Conservation (phyloP, 2,797 vertebrate species). For the Amblyraja radiata region DNA sequence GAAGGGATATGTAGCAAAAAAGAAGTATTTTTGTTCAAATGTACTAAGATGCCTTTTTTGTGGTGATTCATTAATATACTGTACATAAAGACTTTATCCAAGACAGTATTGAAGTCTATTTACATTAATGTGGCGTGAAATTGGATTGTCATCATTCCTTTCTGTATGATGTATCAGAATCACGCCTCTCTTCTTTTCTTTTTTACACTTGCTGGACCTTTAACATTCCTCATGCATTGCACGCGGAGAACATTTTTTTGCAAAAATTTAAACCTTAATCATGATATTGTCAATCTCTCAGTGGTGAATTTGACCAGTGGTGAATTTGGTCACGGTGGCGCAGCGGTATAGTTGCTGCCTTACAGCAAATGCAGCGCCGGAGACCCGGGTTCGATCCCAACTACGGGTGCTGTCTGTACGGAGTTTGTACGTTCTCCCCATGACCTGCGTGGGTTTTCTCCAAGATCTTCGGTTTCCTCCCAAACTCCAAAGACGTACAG, state of each 20-base stretch:
- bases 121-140: conserved; percentile 53
- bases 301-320: neutral
- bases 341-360: no score
- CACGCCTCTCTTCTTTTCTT: neutral
- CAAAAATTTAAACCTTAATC: conserved; percentile 28
- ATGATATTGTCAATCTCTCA: conserved; percentile 3
- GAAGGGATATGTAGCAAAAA: neutral
- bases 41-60: neutral
- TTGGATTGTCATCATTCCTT: conserved; percentile 44
- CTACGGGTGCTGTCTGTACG: no score
- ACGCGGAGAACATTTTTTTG: neutral
- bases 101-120: conserved; percentile 39
- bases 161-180: conserved; percentile 28
- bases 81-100: neutral
- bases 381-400: no score
- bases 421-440: no score
- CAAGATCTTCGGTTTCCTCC: no score
- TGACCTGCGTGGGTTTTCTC: no score
- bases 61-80: neutral
- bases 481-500: no score
- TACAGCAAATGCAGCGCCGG: no score
- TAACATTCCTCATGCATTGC: conserved; percentile 11
- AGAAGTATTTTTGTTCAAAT: conserved; percentile 5
- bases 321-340: no score
- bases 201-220: neutral